phyloP scores from a whole-genome alignment of 2,888 invertebrate species.

The Megastigmus dorsalis region DNA sequence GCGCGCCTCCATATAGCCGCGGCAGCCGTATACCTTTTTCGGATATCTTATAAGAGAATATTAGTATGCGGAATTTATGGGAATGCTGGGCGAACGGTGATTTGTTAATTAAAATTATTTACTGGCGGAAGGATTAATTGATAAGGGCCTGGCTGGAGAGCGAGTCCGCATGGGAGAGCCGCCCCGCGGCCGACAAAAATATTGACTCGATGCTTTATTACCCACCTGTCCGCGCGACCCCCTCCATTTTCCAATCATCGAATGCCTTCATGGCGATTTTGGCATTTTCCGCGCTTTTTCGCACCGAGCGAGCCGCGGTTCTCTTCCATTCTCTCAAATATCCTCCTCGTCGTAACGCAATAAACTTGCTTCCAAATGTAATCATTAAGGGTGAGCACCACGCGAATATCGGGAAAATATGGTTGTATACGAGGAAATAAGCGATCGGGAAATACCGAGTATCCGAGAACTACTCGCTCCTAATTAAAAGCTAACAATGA shows the following conservation, averaged over 20 bases:
- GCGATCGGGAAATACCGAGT: background rate
- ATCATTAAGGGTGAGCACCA: no score
- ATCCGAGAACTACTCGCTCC: background rate
- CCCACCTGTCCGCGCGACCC: no score
- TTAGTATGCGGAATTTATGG: constrained; percentile 29
- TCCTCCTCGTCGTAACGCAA: no score
- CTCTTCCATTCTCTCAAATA: no score
- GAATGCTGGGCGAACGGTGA: constrained; percentile 6
- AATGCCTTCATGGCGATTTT: background rate
- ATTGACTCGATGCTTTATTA: constrained; percentile 2
- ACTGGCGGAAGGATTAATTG: constrained; percentile 17
- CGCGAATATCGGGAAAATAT: no score
- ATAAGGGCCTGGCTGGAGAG: constrained; percentile 3
- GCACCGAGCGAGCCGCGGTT: no score
- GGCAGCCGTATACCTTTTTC: no score
- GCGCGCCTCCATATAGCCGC: no score
- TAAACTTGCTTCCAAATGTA: no score
- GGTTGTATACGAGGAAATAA: background rate
- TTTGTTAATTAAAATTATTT: constrained; percentile 45
- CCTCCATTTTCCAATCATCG: background rate
- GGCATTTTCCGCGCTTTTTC: no score
- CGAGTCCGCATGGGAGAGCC: background rate
- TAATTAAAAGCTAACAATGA: constrained; percentile 17
- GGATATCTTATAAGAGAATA: background rate
- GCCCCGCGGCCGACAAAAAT: no score